Percentiles rank a stretch among this genome's conserved stretches.
phyloP scores from a whole-genome alignment of 2,888 invertebrate species.

The Sesia apiformis region DNA sequence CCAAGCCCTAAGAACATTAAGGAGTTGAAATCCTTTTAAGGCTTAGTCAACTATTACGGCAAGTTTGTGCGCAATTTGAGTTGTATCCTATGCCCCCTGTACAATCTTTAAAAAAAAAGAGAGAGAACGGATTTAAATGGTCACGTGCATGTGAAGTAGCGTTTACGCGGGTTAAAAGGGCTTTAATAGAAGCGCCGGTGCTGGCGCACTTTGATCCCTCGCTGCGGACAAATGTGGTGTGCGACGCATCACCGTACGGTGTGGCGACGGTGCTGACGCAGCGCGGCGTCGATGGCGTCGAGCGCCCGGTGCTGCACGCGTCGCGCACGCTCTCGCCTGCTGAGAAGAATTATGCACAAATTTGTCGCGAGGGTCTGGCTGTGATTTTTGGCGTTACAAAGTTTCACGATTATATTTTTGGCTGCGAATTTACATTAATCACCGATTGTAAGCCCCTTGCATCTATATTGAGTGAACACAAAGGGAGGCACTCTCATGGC shows the following conservation, averaged over 20 bases:
- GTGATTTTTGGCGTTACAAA: not conserved
- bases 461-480: not conserved
- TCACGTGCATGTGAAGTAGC: not conserved
- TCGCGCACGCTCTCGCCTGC: not conserved
- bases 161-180: not conserved
- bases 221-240: not conserved
- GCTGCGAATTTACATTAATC: not conserved
- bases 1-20: no score
- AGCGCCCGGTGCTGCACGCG: not conserved
- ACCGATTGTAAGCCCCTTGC: not conserved
- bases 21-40: not conserved
- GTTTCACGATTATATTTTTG: not conserved
- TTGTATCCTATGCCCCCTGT: not conserved
- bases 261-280: not conserved
- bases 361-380: not conserved
- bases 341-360: not conserved
- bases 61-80: not conserved
- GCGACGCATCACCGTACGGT: constrained; percentile 1
- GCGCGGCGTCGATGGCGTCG: not conserved
- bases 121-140: not conserved
- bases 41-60: not conserved
- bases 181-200: not conserved
- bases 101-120: no score
- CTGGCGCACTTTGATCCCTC: not conserved
- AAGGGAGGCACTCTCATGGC: not conserved